Conservation (phyloP, 2,888 invertebrate genomes). For the Heliothis peltigera region DNA sequence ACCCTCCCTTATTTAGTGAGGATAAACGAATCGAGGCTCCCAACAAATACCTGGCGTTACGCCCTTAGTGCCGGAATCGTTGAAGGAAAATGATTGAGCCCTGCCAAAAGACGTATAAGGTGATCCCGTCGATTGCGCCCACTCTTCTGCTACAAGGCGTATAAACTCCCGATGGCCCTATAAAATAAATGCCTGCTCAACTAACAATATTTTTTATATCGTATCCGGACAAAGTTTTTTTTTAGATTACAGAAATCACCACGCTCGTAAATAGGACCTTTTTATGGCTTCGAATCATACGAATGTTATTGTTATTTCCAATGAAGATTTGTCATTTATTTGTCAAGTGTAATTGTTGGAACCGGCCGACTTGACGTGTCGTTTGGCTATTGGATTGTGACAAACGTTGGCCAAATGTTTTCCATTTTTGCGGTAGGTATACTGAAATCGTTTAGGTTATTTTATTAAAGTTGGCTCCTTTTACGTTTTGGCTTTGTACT, state of each 20-base stretch:
- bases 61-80: conserved; percentile 41
- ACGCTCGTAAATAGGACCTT: conserved; percentile 68
- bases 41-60: conserved; percentile 51
- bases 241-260: conserved; percentile 67
- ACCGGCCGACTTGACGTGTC: conserved; percentile 43
- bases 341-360: conserved; percentile 53
- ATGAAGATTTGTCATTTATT: conserved; percentile 62
- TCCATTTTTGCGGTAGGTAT: conserved; percentile 28
- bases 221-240: conserved; percentile 59
- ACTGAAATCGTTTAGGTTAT: conserved; percentile 40
- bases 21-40: conserved; percentile 46
- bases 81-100: conserved; percentile 56
- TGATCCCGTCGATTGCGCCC: conserved; percentile 37
- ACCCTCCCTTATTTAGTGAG: conserved; percentile 40
- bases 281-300: conserved; percentile 67
- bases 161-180: conserved; percentile 72
- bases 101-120: conserved; percentile 40
- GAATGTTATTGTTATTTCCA: conserved; percentile 68
- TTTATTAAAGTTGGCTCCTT: conserved; percentile 38
- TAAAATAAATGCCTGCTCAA: conserved; percentile 78
- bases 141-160: conserved; percentile 56
- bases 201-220: conserved; percentile 75
- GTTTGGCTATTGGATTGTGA: conserved; percentile 29
- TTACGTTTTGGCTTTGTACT: conserved; percentile 27
- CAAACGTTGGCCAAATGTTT: conserved; percentile 38